phyloP scores from a whole-genome alignment of 1,140 invertebrate species.

The Nomia melanderi region DNA sequence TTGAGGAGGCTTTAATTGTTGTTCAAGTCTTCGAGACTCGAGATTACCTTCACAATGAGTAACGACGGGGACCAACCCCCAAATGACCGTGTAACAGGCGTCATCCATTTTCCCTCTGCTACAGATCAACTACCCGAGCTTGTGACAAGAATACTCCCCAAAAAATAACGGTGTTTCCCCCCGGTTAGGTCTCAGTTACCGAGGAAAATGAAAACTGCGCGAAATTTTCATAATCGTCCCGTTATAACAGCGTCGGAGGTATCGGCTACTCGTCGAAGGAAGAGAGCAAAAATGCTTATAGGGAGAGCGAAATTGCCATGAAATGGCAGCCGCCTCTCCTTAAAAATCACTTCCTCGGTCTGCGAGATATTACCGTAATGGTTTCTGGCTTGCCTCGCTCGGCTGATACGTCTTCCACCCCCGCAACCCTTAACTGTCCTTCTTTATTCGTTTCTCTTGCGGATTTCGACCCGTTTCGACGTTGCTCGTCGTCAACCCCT shows the following conservation, averaged over 20 bases:
- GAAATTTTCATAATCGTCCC: constrained; percentile 71
- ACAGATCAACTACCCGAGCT: too few relatives aligned
- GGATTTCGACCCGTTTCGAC: constrained; percentile 23
- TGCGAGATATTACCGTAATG: constrained; percentile 67
- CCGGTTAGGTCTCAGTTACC: background rate
- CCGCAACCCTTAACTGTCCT: background rate
- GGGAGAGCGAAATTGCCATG: constrained; percentile 63
- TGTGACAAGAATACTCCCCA: background rate
- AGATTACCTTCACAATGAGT: too few relatives aligned
- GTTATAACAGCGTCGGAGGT: constrained; percentile 23
- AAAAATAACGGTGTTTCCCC: background rate
- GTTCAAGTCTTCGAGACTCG: too few relatives aligned
- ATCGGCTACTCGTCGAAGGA: constrained; percentile 33
- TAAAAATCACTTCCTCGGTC: constrained; percentile 71
- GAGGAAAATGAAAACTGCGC: constrained; percentile 54
- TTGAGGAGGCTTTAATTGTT: too few relatives aligned
- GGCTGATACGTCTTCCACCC: constrained; percentile 12
- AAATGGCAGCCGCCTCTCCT: constrained; percentile 63
- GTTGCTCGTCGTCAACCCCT: constrained; percentile 16
- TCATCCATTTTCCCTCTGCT: background rate
- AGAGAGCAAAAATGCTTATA: constrained; percentile 50
- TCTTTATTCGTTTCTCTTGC: background rate
- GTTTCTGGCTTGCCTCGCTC: constrained; percentile 46
- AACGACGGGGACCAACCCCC: too few relatives aligned
- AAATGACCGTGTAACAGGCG: too few relatives aligned